Conservation (phyloP, 2,113 vertebrate species). For the Miniopterus natalensis region DNA sequence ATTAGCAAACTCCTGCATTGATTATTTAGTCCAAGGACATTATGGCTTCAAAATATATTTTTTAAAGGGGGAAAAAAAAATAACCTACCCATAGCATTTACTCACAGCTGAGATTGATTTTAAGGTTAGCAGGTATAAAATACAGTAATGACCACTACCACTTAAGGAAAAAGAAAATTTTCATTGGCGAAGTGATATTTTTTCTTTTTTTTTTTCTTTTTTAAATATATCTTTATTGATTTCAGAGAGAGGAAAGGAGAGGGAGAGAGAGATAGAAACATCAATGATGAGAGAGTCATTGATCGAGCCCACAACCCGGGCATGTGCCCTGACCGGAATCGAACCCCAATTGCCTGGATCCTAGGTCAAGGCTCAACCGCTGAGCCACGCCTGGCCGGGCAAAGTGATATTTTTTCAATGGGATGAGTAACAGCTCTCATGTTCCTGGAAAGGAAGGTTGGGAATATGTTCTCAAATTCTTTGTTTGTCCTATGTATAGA, state of each 20-base stretch:
- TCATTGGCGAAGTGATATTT: neutral
- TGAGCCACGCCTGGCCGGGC: too few species aligned
- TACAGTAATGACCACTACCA: neutral
- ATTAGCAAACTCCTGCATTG: neutral
- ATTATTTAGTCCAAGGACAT: neutral
- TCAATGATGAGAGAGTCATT: too few species aligned
- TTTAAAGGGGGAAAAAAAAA: neutral
- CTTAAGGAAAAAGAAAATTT: neutral
- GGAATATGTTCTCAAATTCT: neutral
- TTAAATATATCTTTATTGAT: too few species aligned
- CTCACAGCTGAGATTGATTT: neutral
- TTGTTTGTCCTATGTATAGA: neutral
- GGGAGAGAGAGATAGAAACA: too few species aligned
- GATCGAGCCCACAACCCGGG: too few species aligned
- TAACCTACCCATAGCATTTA: neutral
- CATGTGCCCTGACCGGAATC: too few species aligned
- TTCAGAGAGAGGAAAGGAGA: too few species aligned
- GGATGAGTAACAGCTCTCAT: neutral
- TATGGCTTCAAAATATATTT: constrained; percentile 20
- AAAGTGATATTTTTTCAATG: neutral
- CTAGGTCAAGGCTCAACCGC: too few species aligned
- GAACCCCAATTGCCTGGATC: too few species aligned
- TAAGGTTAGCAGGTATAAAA: neutral
- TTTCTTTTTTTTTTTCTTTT: neutral
- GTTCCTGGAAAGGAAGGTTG: neutral